A percentile compares a stretch with the other conserved stretches of the same genome.
Conservation (phyloP, 2,888 invertebrate species). For the Metalampra italica region DNA sequence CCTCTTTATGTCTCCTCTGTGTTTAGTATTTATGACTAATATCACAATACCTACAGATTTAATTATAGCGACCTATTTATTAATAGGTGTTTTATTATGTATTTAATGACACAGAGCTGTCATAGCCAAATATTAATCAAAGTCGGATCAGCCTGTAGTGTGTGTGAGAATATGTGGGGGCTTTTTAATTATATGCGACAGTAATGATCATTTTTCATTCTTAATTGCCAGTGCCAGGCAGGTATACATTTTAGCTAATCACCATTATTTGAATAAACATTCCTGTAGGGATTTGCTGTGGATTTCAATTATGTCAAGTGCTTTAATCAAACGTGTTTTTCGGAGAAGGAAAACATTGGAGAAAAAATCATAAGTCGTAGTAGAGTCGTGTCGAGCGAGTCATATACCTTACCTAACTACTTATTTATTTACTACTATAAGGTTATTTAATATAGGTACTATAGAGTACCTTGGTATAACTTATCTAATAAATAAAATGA, state of each 20-base stretch:
- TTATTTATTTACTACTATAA: too few relatives aligned
- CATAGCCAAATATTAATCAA: conserved; percentile 70
- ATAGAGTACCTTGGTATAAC: too few relatives aligned
- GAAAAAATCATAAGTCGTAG: too few relatives aligned
- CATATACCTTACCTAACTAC: too few relatives aligned
- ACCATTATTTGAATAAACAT: conserved; percentile 55
- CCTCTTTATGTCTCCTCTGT: too few relatives aligned
- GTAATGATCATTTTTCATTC: conserved; percentile 76
- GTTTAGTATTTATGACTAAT: too few relatives aligned
- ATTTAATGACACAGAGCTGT: conserved; percentile 50
- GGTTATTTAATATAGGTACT: too few relatives aligned
- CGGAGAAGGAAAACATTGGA: too few relatives aligned
- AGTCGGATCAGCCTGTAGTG: conserved; percentile 47
- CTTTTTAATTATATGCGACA: conserved; percentile 70
- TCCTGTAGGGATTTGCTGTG: conserved; percentile 27
- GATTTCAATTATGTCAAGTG: conserved; percentile 28
- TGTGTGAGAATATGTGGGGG: conserved; percentile 48
- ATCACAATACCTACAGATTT: neutral
- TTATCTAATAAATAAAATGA: neutral
- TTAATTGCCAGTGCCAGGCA: conserved; percentile 63
- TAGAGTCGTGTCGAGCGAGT: too few relatives aligned
- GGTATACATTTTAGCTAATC: conserved; percentile 62
- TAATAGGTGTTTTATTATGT: conserved; percentile 42
- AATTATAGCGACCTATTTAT: conserved; percentile 10
- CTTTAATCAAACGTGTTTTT: neutral